Base-by-base conservation (phyloP, 1,140 invertebrate species). In the Acromyrmex echinatior region DNA sequence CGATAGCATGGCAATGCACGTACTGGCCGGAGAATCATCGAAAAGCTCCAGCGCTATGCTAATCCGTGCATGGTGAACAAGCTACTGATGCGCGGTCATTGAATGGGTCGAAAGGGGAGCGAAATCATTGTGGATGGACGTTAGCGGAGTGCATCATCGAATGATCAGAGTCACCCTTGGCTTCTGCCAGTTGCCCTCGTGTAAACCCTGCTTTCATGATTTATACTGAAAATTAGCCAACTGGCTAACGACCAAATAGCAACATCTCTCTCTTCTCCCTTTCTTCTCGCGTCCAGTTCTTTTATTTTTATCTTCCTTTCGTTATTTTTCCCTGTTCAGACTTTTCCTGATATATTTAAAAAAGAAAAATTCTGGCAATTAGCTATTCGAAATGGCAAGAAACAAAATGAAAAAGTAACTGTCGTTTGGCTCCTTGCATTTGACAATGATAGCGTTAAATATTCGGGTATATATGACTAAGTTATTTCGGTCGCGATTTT, bases 221-320 rank as follows among this genome's bases (percentile, higher is more conserved):
- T 95, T 91, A 93, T 95, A 93, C 93, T 95, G 95, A 94, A 95
- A 95, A 95, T 95, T 95, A 95, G 94, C 94, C 94, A 95, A 95
- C 94, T 95, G 94, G 94, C 94, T 95, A 94, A 95, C 95, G 93
- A 95, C 92, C 95, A 95, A 95, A 95, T 94, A 94, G 92, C 92
- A 89, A 78, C 92, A 87, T 81, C 93, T 92, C 90, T 9, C 82
- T 77, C 66, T 65, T 77, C 66, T 65, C 25, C 73, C 77, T 77
- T 86, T 70, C 51, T 62, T 49, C 18, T 84, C 78, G 63, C 74
- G 31, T 56, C 73, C 77, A 60, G 49, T 60, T 79, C 88, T 82
- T 68, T 56, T 79, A 68, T 39, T 31, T 81, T 31, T 31, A 78
- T 63, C 49, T 60, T 66, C 12, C 39, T 62, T 51, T 79, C 63